Percentiles rank a stretch among this genome's conserved stretches.
phyloP scores from a whole-genome alignment of 2,113 vertebrate species.

The Lutjanus erythropterus region DNA sequence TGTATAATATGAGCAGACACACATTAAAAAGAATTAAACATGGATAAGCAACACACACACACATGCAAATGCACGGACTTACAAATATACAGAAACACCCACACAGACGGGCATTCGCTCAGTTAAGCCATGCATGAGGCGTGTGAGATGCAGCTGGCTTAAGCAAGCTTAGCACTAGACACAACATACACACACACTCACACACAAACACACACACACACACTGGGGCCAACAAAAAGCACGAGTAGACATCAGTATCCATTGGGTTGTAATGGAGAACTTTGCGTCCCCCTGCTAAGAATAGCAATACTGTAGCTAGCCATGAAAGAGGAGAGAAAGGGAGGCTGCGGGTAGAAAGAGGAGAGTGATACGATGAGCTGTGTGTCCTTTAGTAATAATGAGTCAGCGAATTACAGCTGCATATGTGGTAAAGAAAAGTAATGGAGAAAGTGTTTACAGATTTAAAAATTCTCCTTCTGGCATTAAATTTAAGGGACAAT shows the following conservation, averaged over 20 bases:
- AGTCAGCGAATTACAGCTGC: conserved; percentile 65
- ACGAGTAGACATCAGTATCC: conserved; percentile 59
- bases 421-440: conserved; percentile 7
- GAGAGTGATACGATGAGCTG: conserved; percentile 46
- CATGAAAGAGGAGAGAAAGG: conserved; percentile 50
- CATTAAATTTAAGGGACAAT: neutral
- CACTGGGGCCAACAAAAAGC: conserved; percentile 25
- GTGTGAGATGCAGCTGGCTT: conserved; percentile 51
- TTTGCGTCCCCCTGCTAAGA: conserved; percentile 58
- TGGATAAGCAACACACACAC: conserved; percentile 18
- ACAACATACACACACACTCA: conserved; percentile 27
- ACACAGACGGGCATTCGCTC: conserved; percentile 45
- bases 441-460: conserved; percentile 1
- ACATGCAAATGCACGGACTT: conserved; percentile 25
- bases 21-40: conserved; percentile 38
- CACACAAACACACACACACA: conserved; percentile 21
- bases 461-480: neutral
- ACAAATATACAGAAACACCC: conserved; percentile 44
- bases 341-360: conserved; percentile 44
- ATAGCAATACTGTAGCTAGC: conserved; percentile 56
- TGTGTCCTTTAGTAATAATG: conserved; percentile 67
- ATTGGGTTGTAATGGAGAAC: conserved; percentile 70
- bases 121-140: conserved; percentile 53
- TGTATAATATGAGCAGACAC: conserved; percentile 17
- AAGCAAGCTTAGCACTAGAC: conserved; percentile 46